These are phyloP conservation scores for Linepithema humile DNA, from an alignment of 1,140 invertebrate genomes.

Conservation along the genomic window DNA sequence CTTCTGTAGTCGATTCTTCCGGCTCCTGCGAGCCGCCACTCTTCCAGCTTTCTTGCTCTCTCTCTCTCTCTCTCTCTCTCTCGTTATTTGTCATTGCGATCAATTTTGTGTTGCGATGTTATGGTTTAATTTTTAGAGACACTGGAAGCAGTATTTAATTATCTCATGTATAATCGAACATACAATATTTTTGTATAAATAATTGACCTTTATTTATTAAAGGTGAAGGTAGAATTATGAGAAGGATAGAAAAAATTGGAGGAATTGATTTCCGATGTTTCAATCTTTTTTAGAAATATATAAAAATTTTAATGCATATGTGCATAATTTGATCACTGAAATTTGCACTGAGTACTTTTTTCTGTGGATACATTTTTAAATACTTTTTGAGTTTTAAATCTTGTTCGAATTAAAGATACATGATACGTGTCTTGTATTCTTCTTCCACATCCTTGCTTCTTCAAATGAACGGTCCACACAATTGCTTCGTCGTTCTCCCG, in stretches of 20 bases:
- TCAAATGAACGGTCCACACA: background rate
- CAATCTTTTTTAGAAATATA: background rate
- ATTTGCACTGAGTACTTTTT: background rate
- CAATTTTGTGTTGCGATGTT: background rate
- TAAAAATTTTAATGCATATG: background rate
- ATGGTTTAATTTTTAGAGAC: background rate
- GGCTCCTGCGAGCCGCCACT: background rate
- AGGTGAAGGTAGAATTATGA: no score
- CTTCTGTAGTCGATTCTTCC: slow-evolving; percentile 7
- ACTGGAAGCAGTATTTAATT: background rate
- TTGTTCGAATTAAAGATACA: background rate
- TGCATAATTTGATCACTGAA: background rate
- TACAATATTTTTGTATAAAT: background rate
- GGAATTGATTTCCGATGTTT: background rate
- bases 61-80: slow-evolving; percentile 23
- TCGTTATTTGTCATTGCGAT: slow-evolving; percentile 33
- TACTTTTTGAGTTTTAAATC: background rate
- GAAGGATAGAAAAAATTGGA: background rate
- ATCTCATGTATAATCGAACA: background rate
- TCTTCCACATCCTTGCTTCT: background rate
- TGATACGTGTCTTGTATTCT: background rate
- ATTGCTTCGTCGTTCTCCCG: background rate
- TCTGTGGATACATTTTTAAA: background rate
- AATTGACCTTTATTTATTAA: background rate
- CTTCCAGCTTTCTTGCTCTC: slow-evolving; percentile 18